phyloP scores from a whole-genome alignment of 1,140 invertebrate species.

The Heterodera carotae region DNA sequence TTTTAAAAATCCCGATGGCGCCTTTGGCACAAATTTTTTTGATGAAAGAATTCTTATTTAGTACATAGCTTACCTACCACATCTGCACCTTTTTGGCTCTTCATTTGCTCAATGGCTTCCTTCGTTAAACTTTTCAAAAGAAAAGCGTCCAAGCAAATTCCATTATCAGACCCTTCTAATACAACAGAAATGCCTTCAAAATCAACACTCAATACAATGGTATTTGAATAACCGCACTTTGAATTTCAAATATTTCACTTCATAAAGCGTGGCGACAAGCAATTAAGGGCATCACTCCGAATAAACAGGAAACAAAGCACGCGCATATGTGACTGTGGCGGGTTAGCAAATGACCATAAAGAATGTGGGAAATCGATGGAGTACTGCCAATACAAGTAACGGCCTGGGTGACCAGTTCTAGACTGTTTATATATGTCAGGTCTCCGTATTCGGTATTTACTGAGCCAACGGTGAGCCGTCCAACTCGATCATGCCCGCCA shows the following conservation, averaged over 20 bases:
- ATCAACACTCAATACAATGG: not conserved
- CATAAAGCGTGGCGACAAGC: not conserved
- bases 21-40: no score
- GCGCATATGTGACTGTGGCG: not conserved
- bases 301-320: not conserved
- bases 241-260: not conserved
- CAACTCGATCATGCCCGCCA: not conserved
- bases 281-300: conserved; percentile 2
- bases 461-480: not conserved
- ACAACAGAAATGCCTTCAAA: not conserved
- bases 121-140: conserved; percentile 6
- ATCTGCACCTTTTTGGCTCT: no score
- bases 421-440: not conserved
- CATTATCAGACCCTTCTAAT: not conserved
- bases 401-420: no score
- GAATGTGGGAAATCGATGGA: not conserved
- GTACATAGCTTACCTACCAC: not conserved
- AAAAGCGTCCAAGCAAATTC: not conserved
- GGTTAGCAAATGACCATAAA: not conserved
- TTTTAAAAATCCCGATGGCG: not conserved
- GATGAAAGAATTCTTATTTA: not conserved
- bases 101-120: not conserved
- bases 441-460: conserved; percentile 1
- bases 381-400: not conserved
- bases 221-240: not conserved